These are phyloP conservation scores for Didymodactylos carnosus DNA, from an alignment of 2,888 invertebrate species.

Conservation along the genomic window DNA sequence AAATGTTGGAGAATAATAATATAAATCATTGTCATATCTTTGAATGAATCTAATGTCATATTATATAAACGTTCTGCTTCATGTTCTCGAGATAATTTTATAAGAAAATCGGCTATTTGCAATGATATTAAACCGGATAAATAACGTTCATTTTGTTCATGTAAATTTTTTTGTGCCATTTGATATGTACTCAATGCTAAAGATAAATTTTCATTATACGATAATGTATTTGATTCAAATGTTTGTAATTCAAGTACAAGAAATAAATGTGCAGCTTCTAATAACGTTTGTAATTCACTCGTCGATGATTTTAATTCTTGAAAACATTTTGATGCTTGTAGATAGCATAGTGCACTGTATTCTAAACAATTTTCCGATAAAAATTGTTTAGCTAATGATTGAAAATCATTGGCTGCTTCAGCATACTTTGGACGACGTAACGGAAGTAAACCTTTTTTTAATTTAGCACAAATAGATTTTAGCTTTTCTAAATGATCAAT, in stretches of 20 bases:
- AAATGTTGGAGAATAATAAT: background rate
- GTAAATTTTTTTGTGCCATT: background rate
- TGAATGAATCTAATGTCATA: background rate
- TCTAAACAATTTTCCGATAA: background rate
- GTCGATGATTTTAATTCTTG: background rate
- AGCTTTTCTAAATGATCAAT: background rate
- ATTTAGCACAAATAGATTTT: background rate
- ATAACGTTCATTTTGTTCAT: background rate
- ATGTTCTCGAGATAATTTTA: background rate
- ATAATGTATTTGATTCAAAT: background rate
- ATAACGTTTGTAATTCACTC: background rate
- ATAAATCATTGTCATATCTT: background rate
- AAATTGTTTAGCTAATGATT: background rate
- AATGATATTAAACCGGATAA: background rate
- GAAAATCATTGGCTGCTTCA: background rate
- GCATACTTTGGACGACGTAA: background rate
- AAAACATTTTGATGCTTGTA: background rate
- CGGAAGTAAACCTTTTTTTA: background rate
- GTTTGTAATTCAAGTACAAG: background rate
- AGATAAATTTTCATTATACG: background rate
- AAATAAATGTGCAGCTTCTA: background rate
- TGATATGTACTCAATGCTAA: background rate
- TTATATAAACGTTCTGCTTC: background rate
- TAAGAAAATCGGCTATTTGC: background rate
- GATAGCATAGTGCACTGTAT: background rate